Percentiles rank a stretch among this genome's conserved stretches.
phyloP scores from a whole-genome alignment of 2,113 vertebrate genomes.

The Cebidichthys violaceus region DNA sequence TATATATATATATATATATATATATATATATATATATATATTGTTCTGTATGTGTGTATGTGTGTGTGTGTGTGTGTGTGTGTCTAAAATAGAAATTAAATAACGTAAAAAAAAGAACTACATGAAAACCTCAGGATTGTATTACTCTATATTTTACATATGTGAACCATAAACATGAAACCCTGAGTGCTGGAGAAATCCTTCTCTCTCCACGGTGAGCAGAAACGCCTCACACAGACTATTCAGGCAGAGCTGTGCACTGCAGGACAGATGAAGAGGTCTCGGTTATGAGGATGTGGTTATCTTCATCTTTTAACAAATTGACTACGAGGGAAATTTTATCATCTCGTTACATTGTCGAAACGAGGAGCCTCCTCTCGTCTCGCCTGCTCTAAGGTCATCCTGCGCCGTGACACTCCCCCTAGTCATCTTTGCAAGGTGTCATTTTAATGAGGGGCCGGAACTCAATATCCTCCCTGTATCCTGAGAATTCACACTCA shows the following conservation, averaged over 20 bases:
- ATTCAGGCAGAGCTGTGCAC: constrained; percentile 39
- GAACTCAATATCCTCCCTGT: constrained; percentile 50
- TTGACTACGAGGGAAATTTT: constrained; percentile 56
- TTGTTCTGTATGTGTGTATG: not conserved
- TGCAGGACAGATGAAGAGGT: constrained; percentile 33
- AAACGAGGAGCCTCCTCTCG: constrained; percentile 63
- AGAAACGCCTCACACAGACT: constrained; percentile 18
- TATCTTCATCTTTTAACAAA: constrained; percentile 77
- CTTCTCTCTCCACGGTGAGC: not conserved
- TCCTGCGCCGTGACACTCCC: constrained; percentile 48
- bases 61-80: not conserved
- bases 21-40: too few relatives aligned
- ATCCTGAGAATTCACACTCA: constrained; percentile 37
- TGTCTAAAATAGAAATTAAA: too few relatives aligned
- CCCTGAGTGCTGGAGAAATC: not conserved
- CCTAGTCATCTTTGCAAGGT: constrained; percentile 52
- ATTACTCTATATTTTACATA: not conserved
- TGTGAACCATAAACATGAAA: not conserved
- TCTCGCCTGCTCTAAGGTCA: constrained; percentile 67
- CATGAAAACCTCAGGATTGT: not conserved
- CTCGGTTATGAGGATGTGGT: constrained; percentile 56
- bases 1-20: too few relatives aligned
- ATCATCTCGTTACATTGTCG: constrained; percentile 65
- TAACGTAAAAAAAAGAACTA: not conserved
- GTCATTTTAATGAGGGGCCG: constrained; percentile 68